A percentile compares a stretch with the other conserved stretches of the same genome.
Conservation (phyloP, 2,113 vertebrate genomes). For the Sinocyclocheilus maitianheensis region DNA sequence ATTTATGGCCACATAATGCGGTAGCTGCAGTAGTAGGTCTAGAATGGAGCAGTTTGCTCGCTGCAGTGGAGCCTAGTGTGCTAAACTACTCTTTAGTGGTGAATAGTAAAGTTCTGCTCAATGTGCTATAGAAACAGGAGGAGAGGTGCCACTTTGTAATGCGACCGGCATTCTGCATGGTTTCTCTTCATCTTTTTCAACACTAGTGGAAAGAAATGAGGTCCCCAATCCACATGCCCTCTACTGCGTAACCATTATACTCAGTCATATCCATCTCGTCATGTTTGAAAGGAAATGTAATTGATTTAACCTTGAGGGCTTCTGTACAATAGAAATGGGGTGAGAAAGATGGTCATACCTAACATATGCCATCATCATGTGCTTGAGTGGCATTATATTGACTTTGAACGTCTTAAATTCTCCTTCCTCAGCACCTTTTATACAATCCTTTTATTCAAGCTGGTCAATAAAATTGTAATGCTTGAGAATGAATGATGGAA, state of each 20-base stretch:
- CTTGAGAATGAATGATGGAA: not conserved
- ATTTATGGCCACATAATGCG: constrained; percentile 50
- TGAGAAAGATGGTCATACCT: constrained; percentile 20
- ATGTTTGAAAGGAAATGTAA: constrained; percentile 44
- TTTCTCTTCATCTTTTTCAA: not conserved
- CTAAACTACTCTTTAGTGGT: constrained; percentile 6
- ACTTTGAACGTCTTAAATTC: constrained; percentile 16
- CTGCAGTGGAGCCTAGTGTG: constrained; percentile 31
- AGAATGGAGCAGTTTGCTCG: not conserved
- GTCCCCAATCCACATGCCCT: constrained; percentile 24
- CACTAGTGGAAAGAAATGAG: constrained; percentile 12
- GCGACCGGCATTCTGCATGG: not conserved
- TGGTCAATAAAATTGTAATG: not conserved
- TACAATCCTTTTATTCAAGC: not conserved
- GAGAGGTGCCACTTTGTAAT: not conserved
- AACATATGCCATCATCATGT: not conserved
- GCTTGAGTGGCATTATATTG: constrained; percentile 31
- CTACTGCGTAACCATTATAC: constrained; percentile 5
- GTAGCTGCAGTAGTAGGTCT: constrained; percentile 29
- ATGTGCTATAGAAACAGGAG: not conserved
- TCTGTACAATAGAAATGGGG: constrained; percentile 6
- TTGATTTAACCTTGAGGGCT: constrained; percentile 39
- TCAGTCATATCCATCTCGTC: constrained; percentile 39
- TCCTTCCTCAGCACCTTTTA: not conserved
- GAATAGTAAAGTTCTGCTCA: constrained; percentile 15